Percentiles rank a stretch among this genome's conserved stretches.
These are phyloP conservation scores for Hedychridium roseum DNA, from an alignment of 2,888 invertebrate genomes.

Conservation along the genomic window DNA sequence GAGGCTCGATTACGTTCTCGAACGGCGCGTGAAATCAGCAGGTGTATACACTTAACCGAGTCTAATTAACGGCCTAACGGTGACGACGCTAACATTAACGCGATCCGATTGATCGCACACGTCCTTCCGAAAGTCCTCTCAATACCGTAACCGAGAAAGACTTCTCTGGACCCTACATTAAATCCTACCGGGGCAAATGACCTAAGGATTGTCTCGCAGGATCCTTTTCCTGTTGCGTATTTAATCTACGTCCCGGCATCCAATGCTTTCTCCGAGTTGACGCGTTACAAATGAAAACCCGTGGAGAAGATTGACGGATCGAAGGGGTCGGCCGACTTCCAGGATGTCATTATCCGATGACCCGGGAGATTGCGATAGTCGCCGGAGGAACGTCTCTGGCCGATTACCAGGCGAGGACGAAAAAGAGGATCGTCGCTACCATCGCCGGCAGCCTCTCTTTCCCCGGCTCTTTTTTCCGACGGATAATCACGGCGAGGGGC, in stretches of 20 bases:
- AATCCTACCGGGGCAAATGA: too few relatives aligned
- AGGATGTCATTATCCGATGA: conserved; percentile 1
- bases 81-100: conserved; percentile 32
- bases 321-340: too few relatives aligned
- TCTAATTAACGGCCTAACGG: conserved; percentile 42
- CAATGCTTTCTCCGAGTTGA: too few relatives aligned
- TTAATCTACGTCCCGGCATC: too few relatives aligned
- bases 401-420: neutral
- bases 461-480: conserved; percentile 5
- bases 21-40: conserved; percentile 50
- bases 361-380: conserved; percentile 1
- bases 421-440: conserved; percentile 1
- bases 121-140: too few relatives aligned
- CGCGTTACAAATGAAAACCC: too few relatives aligned
- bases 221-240: too few relatives aligned
- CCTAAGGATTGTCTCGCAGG: too few relatives aligned
- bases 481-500: conserved; percentile 12
- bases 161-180: too few relatives aligned
- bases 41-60: conserved; percentile 37
- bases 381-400: neutral
- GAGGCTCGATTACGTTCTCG: conserved; percentile 40
- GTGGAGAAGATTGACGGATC: neutral
- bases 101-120: conserved; percentile 22
- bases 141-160: too few relatives aligned
- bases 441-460: conserved; percentile 9